Evolutionary conservation across 92 coral and sea anemone genomes (phyloP).

Genomic region (Umimayanthus kanabou): DNA sequence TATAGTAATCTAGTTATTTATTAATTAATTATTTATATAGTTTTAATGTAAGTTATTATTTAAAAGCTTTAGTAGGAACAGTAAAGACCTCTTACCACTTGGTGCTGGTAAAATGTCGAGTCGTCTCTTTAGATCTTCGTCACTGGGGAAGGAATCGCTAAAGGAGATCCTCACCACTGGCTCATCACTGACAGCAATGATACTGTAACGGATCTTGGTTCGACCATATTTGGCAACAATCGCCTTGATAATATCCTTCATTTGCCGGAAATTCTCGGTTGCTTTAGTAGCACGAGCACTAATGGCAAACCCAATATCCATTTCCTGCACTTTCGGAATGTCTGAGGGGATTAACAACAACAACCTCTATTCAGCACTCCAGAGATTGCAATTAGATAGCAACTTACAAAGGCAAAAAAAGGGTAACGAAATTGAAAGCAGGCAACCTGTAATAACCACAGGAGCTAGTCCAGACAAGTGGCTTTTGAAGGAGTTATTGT

Average conservation of each 20-base stretch:
- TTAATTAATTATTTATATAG: too few relatives aligned
- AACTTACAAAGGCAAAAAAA: too few relatives aligned
- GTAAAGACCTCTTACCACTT: background rate
- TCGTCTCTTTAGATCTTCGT: background rate
- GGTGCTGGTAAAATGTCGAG: background rate
- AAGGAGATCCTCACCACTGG: constrained; percentile 8
- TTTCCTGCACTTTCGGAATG: constrained; percentile 35
- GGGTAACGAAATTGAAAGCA: too few relatives aligned
- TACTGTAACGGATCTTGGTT: constrained; percentile 53
- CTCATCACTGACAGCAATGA: constrained; percentile 21
- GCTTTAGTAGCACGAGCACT: constrained; percentile 64
- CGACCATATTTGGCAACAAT: constrained; percentile 64
- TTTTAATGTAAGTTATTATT: too few relatives aligned
- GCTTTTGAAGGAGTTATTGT: too few relatives aligned
- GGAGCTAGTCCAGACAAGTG: too few relatives aligned
- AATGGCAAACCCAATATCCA: constrained; percentile 74
- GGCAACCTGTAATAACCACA: too few relatives aligned
- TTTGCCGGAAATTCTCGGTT: constrained; percentile 49
- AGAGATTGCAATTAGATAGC: too few relatives aligned
- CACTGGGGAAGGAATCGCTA: constrained; percentile 12
- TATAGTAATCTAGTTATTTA: too few relatives aligned
- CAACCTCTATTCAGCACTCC: background rate
- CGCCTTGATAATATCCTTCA: constrained; percentile 73
- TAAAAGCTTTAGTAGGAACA: too few relatives aligned
- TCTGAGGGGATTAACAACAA: constrained; percentile 1